Evolutionary conservation across 2,113 vertebrate species (phyloP), one percentile per base, ranked within the genome.

Genomic region (Australoheros scitulus): DNA sequence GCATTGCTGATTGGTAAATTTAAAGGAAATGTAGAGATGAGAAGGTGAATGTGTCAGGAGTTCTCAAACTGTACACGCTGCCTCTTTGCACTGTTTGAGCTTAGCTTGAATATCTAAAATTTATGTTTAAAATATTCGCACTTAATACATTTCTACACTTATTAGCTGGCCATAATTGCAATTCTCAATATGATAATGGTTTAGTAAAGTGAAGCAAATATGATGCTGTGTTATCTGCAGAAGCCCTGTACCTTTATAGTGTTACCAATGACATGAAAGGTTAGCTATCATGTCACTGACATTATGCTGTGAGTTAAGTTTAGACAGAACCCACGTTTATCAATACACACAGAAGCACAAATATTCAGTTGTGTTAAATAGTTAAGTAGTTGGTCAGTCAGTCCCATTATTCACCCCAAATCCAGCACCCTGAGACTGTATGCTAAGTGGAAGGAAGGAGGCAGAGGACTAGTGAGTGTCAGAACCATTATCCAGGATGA

Each of bases 221-320:
- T 47, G 13, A 15, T 15, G 4, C 43, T 15, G 14, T 1, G 5
- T 13, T 47, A 15, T 5, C 43, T 47, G 15, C 4, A 47, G 5
- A 47, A 47, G 13, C 43, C 43, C 29, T 29, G 29, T 29, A 29
- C 4, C 26, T 36, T 36, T 36, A 17, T 13, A 20, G 52, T 64
- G 57, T 57, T 24, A 14, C 24, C n/a, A 38, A 47, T 75, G 57
- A 72, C 50, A 38, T 78, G 68, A 72, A 38, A 63, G 43, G 50
- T 32, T 50, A 56, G 3, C 61, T 57, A 38, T 26, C 47, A 34
- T 74, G 72, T 59, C 70, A 41, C 18, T 80, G 82, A 77, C 70
- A 79, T 76, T 36, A 58, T 52, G 43, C 15, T 32, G 26, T 64
- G 26, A 80, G 63, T 65, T 81, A 84, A 88, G 70, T 26, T 68